Base-by-base conservation (phyloP, 2,797 vertebrate species). In the Lacerta bilineata region DNA sequence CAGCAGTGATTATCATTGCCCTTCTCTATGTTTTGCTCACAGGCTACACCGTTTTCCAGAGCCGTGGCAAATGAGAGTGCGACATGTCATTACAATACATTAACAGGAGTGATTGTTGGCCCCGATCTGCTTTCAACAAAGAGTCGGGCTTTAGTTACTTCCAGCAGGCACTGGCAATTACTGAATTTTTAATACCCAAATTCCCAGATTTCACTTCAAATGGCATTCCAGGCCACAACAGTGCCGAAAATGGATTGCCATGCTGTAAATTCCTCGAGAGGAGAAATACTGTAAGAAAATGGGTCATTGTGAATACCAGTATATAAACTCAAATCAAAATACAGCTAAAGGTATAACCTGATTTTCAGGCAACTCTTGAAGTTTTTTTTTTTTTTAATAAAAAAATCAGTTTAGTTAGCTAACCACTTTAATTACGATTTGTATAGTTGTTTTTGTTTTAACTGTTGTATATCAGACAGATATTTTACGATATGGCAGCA, bases 71-170 rank as follows among this genome's bases (percentile, higher is more conserved):
- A 17, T 82, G 43, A 84, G 86, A 69, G 23, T 25, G 27, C 69
- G 91, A 1, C 33, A 76, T 87, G 61, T 87, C 87, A 94, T 91
- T 93, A 39, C 66, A 43, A 0, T 90, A 85, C 39, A 84, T 94
- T 90, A 96, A 94, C 80, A 88, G 90, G 93, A 95, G 46, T 61
- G 84, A 91, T 93, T 93, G 78, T 27, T 78, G 89, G 39, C 43
- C 77, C 18, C 92, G 88, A 93, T 86, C 77, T 92, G 80, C 85
- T 95, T 92, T 86, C 83, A 88, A 78, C 90, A 50, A 91, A 91
- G 84, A 55, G 27, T 68, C 55, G 81, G 78, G 80, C 71, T 92
- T 92, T 88, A 89, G 74, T 92, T 94, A 50, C 23, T 93, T 93
- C 84, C 29, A 66, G 7, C 23, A 82, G 36, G 72, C 94, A 87